These are phyloP conservation scores for Pinctada fucata DNA, from an alignment of 2,888 invertebrate species.

Conservation along the genomic window DNA sequence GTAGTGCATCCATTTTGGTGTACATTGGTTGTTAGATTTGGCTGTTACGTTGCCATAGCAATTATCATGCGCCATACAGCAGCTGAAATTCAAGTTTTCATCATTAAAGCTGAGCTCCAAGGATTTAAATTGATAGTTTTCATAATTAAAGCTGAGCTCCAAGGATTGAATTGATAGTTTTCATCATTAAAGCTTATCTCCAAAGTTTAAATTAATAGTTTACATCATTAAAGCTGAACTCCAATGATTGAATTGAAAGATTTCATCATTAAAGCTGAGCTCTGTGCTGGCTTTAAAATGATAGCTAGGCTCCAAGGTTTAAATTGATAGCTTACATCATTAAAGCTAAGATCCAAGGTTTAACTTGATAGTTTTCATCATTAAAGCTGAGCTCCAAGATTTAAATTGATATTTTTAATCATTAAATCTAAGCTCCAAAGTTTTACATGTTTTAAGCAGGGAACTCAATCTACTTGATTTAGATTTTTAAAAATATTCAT, in stretches of 20 bases:
- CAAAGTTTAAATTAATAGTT: background rate
- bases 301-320: no score
- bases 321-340: background rate
- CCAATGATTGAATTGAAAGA: background rate
- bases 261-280: background rate
- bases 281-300: no score
- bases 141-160: background rate
- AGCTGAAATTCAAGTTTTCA: background rate
- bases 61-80: background rate
- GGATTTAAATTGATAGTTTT: no score
- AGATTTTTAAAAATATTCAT: no score
- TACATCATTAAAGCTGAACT: background rate
- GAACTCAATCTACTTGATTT: no score
- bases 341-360: background rate
- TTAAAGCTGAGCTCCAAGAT: background rate
- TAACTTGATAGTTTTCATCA: background rate
- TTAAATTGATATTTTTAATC: no score
- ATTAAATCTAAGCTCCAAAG: no score
- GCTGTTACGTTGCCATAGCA: constrained; percentile 1
- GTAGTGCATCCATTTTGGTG: background rate
- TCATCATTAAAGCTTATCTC: no score
- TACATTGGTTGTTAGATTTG: background rate
- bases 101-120: background rate
- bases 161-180: no score
- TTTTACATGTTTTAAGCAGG: background rate